Evolutionary conservation across 1,140 invertebrate species (phyloP).

Genomic region (Magallana angulata): DNA sequence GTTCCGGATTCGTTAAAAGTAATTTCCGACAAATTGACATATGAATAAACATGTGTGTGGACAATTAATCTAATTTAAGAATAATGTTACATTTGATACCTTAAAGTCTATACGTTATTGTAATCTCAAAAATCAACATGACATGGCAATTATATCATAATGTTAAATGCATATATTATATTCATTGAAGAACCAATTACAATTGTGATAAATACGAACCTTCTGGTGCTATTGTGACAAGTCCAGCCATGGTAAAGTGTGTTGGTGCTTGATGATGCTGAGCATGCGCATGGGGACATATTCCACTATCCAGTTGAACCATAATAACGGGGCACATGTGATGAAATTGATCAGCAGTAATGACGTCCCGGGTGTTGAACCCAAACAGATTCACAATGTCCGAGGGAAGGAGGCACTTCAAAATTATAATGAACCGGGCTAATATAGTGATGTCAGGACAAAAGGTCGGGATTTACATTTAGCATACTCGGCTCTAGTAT

Average conservation of each 20-base stretch:
- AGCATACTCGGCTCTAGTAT: too few species aligned
- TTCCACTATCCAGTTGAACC: not conserved
- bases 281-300: constrained; percentile 20
- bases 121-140: too few species aligned
- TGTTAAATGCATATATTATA: too few species aligned
- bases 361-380: constrained; percentile 1
- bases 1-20: too few species aligned
- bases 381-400: not conserved
- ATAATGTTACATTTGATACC: too few species aligned
- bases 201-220: not conserved
- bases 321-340: constrained; percentile 16
- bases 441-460: not conserved
- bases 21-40: too few species aligned
- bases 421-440: not conserved
- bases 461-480: too few species aligned
- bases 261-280: not conserved
- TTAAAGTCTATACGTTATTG: too few species aligned
- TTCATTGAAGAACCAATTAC: too few species aligned
- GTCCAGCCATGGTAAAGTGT: not conserved
- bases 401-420: not conserved
- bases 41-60: too few species aligned
- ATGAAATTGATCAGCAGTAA: constrained; percentile 27
- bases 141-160: too few species aligned
- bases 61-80: too few species aligned
- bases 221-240: not conserved